Percentiles rank a stretch among this genome's conserved stretches.
Evolutionary conservation across 2,113 vertebrate species (phyloP).

Genomic region (Labeo rohita): DNA sequence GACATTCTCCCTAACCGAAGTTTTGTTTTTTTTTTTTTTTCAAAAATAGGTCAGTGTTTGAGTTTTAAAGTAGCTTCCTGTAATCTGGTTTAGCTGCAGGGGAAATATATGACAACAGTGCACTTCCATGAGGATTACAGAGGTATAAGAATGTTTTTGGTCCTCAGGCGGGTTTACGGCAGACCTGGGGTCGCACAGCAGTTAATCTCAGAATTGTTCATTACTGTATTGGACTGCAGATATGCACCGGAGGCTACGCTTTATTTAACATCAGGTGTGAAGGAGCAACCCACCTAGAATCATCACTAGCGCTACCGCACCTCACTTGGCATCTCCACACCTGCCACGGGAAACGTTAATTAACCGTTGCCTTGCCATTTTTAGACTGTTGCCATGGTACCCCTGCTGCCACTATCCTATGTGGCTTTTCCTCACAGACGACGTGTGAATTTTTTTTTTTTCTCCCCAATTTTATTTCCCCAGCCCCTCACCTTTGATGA

Average conservation of each 20-base stretch:
- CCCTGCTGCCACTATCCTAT: conserved; percentile 16
- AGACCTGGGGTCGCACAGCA: background rate
- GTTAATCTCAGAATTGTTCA: background rate
- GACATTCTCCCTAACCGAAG: background rate
- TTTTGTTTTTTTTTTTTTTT: background rate
- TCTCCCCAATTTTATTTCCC: background rate
- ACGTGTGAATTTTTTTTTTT: background rate
- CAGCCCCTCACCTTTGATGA: background rate
- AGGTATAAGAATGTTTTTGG: background rate
- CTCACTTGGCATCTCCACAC: conserved; percentile 20
- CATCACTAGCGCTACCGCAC: conserved; percentile 10
- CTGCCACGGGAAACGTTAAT: conserved; percentile 44
- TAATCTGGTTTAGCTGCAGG: conserved; percentile 13
- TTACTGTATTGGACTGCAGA: background rate
- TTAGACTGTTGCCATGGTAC: conserved; percentile 56
- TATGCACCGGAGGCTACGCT: background rate
- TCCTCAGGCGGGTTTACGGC: background rate
- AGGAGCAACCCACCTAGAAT: conserved; percentile 15
- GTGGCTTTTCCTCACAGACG: conserved; percentile 5
- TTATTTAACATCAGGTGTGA: conserved; percentile 47
- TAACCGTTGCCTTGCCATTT: conserved; percentile 54
- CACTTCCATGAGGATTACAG: background rate
- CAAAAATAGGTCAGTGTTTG: conserved; percentile 1
- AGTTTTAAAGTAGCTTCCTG: background rate
- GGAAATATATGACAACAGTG: conserved; percentile 2